A percentile compares a stretch with the other conserved stretches of the same genome.
Conservation (phyloP, 2,113 vertebrate genomes). For the Clinocottus analis region DNA sequence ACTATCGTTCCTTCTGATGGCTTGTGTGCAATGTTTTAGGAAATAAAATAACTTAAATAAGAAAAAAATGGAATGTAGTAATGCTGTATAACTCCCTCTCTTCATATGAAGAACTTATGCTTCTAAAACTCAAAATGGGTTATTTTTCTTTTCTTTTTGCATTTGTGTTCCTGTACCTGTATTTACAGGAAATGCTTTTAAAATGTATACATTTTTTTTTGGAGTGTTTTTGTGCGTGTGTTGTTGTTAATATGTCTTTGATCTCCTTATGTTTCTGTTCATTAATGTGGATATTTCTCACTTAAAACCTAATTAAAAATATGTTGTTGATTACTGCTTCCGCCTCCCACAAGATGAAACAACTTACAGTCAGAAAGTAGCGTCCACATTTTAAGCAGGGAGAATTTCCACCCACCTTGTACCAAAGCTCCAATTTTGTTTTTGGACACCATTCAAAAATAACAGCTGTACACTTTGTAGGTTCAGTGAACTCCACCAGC, state of each 20-base stretch:
- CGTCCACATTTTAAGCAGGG: too few species aligned
- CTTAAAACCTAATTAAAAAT: conserved; percentile 44
- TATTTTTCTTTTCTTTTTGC: too few species aligned
- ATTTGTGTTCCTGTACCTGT: not conserved
- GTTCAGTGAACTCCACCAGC: conserved; percentile 91
- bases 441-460: conserved; percentile 94
- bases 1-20: too few species aligned
- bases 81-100: not conserved
- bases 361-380: conserved; percentile 17
- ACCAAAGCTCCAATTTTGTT: conserved; percentile 85
- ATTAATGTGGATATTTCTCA: conserved; percentile 60
- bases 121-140: not conserved
- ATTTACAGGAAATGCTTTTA: not conserved
- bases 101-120: not conserved
- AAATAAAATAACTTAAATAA: not conserved
- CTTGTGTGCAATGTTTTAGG: too few species aligned
- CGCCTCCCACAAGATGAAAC: conserved; percentile 83
- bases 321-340: conserved; percentile 70
- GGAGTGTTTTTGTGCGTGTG: not conserved
- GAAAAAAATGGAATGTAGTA: conserved; percentile 1
- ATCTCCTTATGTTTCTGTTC: conserved; percentile 11
- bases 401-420: conserved; percentile 84
- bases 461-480: conserved; percentile 92
- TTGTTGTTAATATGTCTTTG: not conserved
- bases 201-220: conserved; percentile 47